Evolutionary conservation across 2,797 vertebrate genomes (phyloP).

Genomic region (Tinamus major): DNA sequence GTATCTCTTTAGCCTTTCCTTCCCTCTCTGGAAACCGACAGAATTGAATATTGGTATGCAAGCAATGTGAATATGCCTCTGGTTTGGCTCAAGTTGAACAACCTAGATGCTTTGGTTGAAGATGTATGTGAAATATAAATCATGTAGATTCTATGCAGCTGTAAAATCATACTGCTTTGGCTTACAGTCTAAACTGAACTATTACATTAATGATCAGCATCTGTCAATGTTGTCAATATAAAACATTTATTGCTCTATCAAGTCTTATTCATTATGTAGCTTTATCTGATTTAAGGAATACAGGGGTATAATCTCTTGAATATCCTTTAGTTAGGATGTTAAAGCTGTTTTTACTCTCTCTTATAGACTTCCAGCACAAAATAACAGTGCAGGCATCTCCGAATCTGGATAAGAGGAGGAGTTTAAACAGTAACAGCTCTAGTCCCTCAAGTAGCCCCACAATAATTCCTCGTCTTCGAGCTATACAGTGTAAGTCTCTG

Average conservation of each 20-base stretch:
- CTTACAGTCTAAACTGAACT: neutral
- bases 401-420: conserved; percentile 92
- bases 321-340: neutral
- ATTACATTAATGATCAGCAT: neutral
- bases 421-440: conserved; percentile 89
- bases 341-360: neutral
- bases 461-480: conserved; percentile 92
- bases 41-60: neutral
- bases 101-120: neutral
- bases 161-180: neutral
- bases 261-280: neutral
- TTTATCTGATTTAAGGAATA: neutral
- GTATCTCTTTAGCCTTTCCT: neutral
- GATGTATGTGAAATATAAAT: no score
- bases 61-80: neutral
- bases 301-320: neutral
- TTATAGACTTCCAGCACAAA: conserved; percentile 94
- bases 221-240: neutral
- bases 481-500: conserved; percentile 90
- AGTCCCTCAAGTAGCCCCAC: conserved; percentile 94
- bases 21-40: neutral
- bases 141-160: neutral
- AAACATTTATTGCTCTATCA: neutral
- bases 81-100: neutral
- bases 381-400: conserved; percentile 97